Base-by-base conservation (phyloP, 2,113 vertebrate genomes). In the Leucosticte australis region DNA sequence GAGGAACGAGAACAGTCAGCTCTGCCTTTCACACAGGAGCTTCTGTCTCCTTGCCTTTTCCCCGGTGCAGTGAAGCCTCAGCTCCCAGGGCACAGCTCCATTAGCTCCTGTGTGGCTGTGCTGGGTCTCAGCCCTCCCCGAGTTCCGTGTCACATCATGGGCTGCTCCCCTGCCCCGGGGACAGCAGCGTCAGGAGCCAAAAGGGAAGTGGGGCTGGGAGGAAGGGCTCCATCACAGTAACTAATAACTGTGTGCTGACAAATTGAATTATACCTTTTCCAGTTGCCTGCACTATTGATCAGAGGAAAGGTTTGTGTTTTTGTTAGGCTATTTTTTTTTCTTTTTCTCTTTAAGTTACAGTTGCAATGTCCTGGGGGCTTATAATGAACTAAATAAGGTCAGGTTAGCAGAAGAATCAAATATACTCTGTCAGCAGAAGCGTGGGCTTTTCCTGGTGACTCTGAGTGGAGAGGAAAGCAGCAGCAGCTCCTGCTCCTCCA, bases 241-340 rank as follows among this genome's bases (percentile, higher is more conserved):
- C 95, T 92, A 96, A 97, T 95, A 96, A 96, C 87, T 67, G 64
- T 88, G 74, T 67, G 67, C 94, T 93, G 96, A 96, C 97, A 97
- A 96, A 97, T 57, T 91, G 95, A 97, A 94, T 96, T 94, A 92
- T 53, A 88, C 83, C 89, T 97, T 96, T 96, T 95, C 93, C 86
- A 86, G 83, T 83, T 96, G 90, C 94, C 83, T 87, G 73, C 73
- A 71, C 92, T 95, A 88, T 83, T 92, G 97, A 96, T 93, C 91
- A 90, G 52, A 91, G 94, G 82, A 91, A 76, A 82, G 23, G 60
- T 41, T 90, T 55, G 67, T 73, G 73, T 80, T 92, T 96, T 96
- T 95, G 90, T 93, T 94, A 63, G 86, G 46, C 15, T 79, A 42
- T 63, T 81, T 89, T 83, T 85, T 83, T 76, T 82, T 9, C 9